Evolutionary conservation across 2,113 vertebrate species (phyloP), one percentile per base, ranked within the genome.

Genomic region (Acrocephalus kingi): DNA sequence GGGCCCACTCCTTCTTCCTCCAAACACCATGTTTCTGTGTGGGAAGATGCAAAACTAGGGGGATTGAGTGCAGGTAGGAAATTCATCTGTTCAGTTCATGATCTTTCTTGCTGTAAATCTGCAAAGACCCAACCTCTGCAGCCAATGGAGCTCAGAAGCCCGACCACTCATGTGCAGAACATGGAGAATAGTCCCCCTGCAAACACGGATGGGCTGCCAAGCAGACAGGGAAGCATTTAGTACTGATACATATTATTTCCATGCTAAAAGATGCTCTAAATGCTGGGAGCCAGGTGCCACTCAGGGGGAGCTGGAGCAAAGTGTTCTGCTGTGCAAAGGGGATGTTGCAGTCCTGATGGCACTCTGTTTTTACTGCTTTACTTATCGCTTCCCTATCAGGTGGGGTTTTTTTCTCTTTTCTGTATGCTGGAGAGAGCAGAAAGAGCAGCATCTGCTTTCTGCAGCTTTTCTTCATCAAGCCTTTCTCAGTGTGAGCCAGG

Each of bases 161-260:
- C 1, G 59, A 95, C 64, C 63, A 90, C 63, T 22, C 0, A 0
- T 11, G 33, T 64, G 71, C 85, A 92, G 90, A 90, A 62, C 49
- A 66, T 73, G 75, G 33, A 79, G 55, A 62, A 35, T 22, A 80
- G 78, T 93, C 71, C 37, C 74, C 25, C 43, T 55, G 63, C 75
- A 88, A 83, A 71, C 19, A 83, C 0, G 1, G 64, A 35, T 3
- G 35, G 67, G 58, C 31, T 0, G 0, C 30, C 1, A 4, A 89
- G 77, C 54, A 76, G n/a, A 58, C 49, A 81, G 15, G 49, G 46
- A 62, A 73, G 35, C 67, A 4, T 86, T 91, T 77, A 80, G 43
- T 72, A 48, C 51, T n/a, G 81, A 52, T 48, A 61, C 54, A 37
- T 63, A 24, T 18, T 0, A 87, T 93, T 88, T 95, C 78, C 81